Evolutionary conservation across 1,140 invertebrate species (phyloP).

Genomic region (Sitobion miscanthi): DNA sequence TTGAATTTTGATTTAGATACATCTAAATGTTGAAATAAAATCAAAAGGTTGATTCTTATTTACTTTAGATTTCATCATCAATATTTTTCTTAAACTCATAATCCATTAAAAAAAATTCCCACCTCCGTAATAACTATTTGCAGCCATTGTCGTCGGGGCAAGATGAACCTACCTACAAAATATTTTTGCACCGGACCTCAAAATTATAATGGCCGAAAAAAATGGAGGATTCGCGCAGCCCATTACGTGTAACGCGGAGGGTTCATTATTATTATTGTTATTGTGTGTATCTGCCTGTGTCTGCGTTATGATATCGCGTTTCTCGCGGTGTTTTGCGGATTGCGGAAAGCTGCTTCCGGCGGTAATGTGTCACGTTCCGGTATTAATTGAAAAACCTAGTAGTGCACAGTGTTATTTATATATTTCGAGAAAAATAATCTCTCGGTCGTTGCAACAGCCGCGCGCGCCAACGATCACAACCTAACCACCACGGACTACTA

Average conservation of each 20-base stretch:
- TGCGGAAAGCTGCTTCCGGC: slow-evolving; percentile 30
- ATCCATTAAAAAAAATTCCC: too few relatives aligned
- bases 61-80: too few relatives aligned
- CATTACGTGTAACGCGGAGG: background rate
- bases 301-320: slow-evolving; percentile 38
- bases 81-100: too few relatives aligned
- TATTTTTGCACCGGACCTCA: background rate
- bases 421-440: slow-evolving; percentile 7
- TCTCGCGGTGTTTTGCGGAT: background rate
- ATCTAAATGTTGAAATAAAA: too few relatives aligned
- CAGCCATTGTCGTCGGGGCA: background rate
- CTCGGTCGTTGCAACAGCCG: background rate
- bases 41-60: too few relatives aligned
- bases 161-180: background rate
- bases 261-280: slow-evolving; percentile 7
- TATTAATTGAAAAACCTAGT: slow-evolving; percentile 50
- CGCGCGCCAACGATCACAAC: background rate
- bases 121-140: background rate
- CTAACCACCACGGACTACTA: too few relatives aligned
- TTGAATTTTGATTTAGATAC: too few relatives aligned
- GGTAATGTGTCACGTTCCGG: slow-evolving; percentile 52
- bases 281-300: background rate
- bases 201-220: background rate
- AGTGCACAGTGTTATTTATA: background rate
- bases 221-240: background rate